These are phyloP conservation scores for Balaenoptera acutorostrata DNA, from an alignment of 2,113 vertebrate species.

Conservation along the genomic window DNA sequence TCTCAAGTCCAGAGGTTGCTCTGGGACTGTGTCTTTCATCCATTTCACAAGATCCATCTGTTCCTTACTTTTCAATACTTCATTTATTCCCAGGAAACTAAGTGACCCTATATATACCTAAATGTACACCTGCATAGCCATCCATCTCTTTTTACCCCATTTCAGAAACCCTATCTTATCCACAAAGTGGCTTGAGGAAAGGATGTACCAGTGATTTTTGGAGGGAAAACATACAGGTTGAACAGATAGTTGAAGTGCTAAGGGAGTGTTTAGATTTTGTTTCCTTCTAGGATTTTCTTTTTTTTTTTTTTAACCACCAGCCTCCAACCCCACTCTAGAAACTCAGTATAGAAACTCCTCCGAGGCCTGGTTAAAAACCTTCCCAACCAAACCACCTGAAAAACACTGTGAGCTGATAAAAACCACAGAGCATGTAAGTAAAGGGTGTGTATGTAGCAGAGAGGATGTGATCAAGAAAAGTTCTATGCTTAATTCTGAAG, in stretches of 20 bases:
- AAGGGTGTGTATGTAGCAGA: neutral
- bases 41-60: neutral
- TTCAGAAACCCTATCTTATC: neutral
- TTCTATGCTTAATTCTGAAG: neutral
- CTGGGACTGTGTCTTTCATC: neutral
- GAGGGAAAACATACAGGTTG: neutral
- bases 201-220: neutral
- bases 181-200: neutral
- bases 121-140: neutral
- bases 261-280: neutral
- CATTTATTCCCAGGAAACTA: neutral
- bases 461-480: neutral
- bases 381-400: neutral
- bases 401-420: neutral
- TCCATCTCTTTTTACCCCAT: neutral
- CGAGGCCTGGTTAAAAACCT: neutral
- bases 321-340: neutral
- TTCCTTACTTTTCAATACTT: neutral
- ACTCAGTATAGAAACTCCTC: neutral
- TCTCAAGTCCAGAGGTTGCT: neutral
- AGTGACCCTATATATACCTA: neutral
- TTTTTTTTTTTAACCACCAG: neutral
- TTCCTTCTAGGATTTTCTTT: neutral
- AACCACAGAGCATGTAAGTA: neutral
- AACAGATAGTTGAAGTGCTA: neutral